phyloP scores from a whole-genome alignment of 2,113 vertebrate genomes.

The Sphaerodactylus townsendi region DNA sequence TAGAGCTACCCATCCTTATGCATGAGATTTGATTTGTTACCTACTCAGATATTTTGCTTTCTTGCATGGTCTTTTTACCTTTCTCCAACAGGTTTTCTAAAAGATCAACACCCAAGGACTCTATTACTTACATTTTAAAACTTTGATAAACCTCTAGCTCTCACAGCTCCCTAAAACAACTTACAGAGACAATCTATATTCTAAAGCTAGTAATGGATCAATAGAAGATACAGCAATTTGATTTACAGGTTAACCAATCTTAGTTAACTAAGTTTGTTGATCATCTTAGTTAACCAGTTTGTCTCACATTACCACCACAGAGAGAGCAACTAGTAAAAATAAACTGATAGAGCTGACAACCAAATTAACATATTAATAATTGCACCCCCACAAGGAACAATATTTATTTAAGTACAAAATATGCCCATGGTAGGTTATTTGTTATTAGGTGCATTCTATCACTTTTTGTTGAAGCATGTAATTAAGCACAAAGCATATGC shows the following conservation, averaged over 20 bases:
- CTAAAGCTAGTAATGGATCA: background rate
- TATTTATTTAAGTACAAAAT: background rate
- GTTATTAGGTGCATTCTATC: background rate
- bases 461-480: background rate
- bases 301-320: background rate
- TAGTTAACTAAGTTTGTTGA: background rate
- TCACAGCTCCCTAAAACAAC: background rate
- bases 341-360: background rate
- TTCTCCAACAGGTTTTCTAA: background rate
- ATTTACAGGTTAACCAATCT: background rate
- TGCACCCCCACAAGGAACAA: background rate
- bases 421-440: background rate
- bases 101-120: background rate
- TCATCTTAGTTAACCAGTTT: background rate
- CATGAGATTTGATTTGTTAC: background rate
- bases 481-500: no score
- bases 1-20: background rate
- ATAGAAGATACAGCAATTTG: background rate
- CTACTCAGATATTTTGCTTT: background rate
- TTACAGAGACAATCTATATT: background rate
- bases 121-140: background rate
- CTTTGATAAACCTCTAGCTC: background rate
- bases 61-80: background rate
- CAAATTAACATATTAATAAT: background rate
- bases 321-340: background rate